A percentile compares a stretch with the other conserved stretches of the same genome.
phyloP scores from a whole-genome alignment of 2,113 vertebrate species.

The Ammodytes dubius region DNA sequence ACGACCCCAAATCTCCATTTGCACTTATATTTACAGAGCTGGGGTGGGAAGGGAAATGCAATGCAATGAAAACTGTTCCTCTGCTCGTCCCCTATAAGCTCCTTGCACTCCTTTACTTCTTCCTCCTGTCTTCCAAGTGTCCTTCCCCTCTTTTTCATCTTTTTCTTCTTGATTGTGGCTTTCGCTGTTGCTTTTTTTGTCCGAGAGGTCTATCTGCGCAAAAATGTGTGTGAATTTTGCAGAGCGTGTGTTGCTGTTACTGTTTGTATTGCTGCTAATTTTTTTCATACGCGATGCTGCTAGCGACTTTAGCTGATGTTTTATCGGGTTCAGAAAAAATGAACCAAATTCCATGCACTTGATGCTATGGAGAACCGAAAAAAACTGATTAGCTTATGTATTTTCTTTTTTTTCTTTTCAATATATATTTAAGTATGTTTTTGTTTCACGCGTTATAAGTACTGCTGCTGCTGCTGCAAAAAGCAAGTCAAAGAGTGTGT shows the following conservation, averaged over 20 bases:
- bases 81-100: not conserved
- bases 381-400: conserved; percentile 18
- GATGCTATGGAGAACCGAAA: conserved; percentile 21
- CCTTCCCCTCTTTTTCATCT: conserved; percentile 60
- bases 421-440: conserved; percentile 15
- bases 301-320: conserved; percentile 10
- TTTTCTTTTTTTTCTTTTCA: conserved; percentile 3
- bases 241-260: conserved; percentile 1
- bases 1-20: conserved; percentile 50
- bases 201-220: conserved; percentile 5
- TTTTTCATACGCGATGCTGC: conserved; percentile 25
- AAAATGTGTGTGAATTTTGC: conserved; percentile 9
- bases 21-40: conserved; percentile 75
- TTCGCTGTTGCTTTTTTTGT: conserved; percentile 57
- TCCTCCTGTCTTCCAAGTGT: conserved; percentile 55
- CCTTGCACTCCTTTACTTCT: not conserved
- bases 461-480: conserved; percentile 24
- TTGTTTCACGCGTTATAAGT: conserved; percentile 38
- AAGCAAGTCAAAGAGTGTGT: conserved; percentile 35
- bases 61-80: conserved; percentile 22
- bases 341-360: conserved; percentile 46
- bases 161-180: conserved; percentile 72
- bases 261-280: conserved; percentile 66
- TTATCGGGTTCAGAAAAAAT: conserved; percentile 32
- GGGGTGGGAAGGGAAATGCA: conserved; percentile 26